Conservation (phyloP, 2,888 invertebrate genomes). For the Rhagonycha fulva region DNA sequence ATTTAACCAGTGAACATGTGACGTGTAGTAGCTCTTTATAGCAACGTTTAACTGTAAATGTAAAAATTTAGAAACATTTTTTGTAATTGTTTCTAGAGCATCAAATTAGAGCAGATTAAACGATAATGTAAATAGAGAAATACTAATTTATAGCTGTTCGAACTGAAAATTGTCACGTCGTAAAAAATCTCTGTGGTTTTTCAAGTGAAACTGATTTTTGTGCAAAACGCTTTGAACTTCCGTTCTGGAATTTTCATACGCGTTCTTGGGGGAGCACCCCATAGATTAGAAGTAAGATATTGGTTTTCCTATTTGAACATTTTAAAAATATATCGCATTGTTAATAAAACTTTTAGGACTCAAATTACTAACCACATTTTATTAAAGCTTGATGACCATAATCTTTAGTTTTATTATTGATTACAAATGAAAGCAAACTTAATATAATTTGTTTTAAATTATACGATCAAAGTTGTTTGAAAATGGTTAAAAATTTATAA, state of each 20-base stretch:
- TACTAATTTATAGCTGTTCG: slow-evolving; percentile 1
- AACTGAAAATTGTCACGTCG: neutral
- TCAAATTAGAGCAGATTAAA: neutral
- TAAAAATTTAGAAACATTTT: neutral
- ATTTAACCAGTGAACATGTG: neutral
- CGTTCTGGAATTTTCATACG: neutral
- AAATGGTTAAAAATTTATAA: neutral
- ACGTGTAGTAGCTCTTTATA: neutral
- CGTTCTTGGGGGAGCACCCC: neutral
- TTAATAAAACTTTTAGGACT: neutral
- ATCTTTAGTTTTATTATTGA: neutral
- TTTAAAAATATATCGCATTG: neutral
- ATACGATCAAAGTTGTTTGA: neutral
- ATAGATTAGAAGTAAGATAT: slow-evolving; percentile 3
- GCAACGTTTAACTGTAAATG: too few species aligned
- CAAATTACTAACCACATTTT: neutral
- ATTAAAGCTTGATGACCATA: neutral
- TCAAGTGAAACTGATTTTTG: neutral
- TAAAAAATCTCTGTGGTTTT: neutral
- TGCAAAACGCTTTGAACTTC: slow-evolving; percentile 2
- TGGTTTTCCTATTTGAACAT: neutral
- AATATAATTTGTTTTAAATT: neutral
- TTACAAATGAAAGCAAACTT: neutral
- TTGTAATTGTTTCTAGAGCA: neutral
- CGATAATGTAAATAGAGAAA: neutral